phyloP scores from a whole-genome alignment of 2,113 vertebrate species.

The Laticauda colubrina region DNA sequence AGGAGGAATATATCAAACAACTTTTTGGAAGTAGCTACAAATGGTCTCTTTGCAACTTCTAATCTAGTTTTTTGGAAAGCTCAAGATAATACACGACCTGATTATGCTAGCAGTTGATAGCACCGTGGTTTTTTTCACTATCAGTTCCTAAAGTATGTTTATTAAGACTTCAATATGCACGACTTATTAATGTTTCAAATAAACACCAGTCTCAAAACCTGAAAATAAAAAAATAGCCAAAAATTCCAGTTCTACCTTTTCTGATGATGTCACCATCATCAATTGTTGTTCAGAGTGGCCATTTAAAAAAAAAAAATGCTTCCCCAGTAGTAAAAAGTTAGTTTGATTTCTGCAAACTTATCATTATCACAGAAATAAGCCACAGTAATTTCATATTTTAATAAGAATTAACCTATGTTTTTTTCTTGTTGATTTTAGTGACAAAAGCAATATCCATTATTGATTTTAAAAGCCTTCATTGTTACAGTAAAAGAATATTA shows the following conservation, averaged over 20 bases:
- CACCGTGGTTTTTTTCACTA: background rate
- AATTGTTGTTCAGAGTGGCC: background rate
- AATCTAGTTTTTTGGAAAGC: background rate
- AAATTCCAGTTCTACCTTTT: background rate
- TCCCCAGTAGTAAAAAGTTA: background rate
- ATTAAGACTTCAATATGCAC: background rate
- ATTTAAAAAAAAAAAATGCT: background rate
- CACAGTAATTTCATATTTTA: background rate
- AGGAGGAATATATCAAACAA: background rate
- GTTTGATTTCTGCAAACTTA: background rate
- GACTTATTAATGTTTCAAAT: background rate
- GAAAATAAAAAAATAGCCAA: background rate
- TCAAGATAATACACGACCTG: background rate
- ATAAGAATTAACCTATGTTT: background rate
- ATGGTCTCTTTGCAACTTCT: background rate
- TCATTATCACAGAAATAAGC: background rate
- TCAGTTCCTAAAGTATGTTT: background rate
- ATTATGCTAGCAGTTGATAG: background rate
- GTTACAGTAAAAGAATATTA: background rate
- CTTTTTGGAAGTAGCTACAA: background rate
- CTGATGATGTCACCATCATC: background rate
- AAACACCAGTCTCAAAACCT: background rate
- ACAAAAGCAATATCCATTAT: background rate
- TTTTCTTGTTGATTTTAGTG: background rate
- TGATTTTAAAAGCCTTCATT: background rate